Conservation (phyloP, 2,113 vertebrate genomes). For the Paedocypris sp. region DNA sequence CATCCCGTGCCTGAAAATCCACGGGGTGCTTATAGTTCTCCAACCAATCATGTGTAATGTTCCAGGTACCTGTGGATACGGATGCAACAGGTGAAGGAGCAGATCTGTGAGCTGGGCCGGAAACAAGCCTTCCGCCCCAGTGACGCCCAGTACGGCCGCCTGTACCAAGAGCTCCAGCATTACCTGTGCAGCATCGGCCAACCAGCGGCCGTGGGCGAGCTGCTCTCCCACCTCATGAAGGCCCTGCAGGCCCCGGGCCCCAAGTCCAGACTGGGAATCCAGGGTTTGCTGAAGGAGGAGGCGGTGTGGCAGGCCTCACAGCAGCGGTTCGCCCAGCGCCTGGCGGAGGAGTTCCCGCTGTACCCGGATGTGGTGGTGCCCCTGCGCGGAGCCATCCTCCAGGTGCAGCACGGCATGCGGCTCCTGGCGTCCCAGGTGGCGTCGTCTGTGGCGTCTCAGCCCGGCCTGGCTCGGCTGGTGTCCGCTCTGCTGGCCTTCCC, state of each 20-base stretch:
- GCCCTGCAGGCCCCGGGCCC: slow-evolving; percentile 54
- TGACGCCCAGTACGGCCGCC: slow-evolving; percentile 63
- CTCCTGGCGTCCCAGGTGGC: slow-evolving; percentile 77
- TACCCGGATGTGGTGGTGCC: slow-evolving; percentile 77
- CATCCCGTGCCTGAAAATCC: no score
- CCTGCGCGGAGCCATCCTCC: slow-evolving; percentile 71
- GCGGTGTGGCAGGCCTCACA: slow-evolving; percentile 86
- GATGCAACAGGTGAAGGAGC: slow-evolving; percentile 73
- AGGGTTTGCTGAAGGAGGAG: slow-evolving; percentile 80
- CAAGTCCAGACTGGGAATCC: slow-evolving; percentile 58
- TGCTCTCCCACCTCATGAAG: slow-evolving; percentile 72
- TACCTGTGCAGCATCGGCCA: slow-evolving; percentile 77
- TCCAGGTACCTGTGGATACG: slow-evolving; percentile 73
- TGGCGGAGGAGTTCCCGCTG: slow-evolving; percentile 70
- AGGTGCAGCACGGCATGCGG: slow-evolving; percentile 83
- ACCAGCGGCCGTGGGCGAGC: slow-evolving; percentile 66
- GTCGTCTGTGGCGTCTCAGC: slow-evolving; percentile 42
- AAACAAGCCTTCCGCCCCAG: slow-evolving; percentile 84
- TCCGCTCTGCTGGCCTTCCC: slow-evolving; percentile 74
- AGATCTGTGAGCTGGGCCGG: slow-evolving; percentile 68
- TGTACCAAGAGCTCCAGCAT: slow-evolving; percentile 84
- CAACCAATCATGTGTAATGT: neutral
- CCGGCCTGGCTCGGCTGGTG: slow-evolving; percentile 62
- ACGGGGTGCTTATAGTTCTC: no score
- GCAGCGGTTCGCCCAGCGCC: slow-evolving; percentile 72